phyloP scores from a whole-genome alignment of 2,797 vertebrate species.

The Sebastes paucispinis region DNA sequence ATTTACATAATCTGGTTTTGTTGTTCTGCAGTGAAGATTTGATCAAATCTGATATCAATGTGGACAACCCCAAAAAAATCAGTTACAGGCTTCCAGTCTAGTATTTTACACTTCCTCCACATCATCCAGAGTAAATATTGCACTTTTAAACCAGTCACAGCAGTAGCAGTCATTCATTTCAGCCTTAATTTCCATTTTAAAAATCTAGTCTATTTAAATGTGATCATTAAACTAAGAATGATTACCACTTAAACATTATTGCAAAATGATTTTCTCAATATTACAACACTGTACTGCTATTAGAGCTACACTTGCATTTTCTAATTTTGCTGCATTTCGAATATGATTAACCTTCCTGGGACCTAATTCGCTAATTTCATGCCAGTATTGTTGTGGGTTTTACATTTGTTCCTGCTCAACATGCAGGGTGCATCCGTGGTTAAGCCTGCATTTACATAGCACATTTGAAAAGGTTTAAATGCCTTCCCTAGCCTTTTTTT shows the following conservation, averaged over 20 bases:
- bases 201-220: neutral
- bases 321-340: conserved; percentile 14
- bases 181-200: neutral
- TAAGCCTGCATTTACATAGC: conserved; percentile 13
- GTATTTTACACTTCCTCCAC: neutral
- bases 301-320: conserved; percentile 11
- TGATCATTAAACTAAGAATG: conserved; percentile 10
- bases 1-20: neutral
- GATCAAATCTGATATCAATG: neutral
- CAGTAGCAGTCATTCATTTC: neutral
- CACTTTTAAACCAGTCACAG: neutral
- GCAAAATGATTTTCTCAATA: neutral
- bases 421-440: neutral
- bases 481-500: neutral
- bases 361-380: conserved; percentile 25
- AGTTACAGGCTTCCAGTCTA: neutral
- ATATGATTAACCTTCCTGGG: conserved; percentile 33
- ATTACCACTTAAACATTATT: conserved; percentile 5
- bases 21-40: neutral
- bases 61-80: neutral
- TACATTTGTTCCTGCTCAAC: conserved; percentile 21
- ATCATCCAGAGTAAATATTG: neutral
- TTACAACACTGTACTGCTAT: neutral
- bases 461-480: conserved; percentile 9
- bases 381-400: conserved; percentile 10